Base-by-base conservation (phyloP, 2,113 vertebrate genomes). In the Perca flavescens region DNA sequence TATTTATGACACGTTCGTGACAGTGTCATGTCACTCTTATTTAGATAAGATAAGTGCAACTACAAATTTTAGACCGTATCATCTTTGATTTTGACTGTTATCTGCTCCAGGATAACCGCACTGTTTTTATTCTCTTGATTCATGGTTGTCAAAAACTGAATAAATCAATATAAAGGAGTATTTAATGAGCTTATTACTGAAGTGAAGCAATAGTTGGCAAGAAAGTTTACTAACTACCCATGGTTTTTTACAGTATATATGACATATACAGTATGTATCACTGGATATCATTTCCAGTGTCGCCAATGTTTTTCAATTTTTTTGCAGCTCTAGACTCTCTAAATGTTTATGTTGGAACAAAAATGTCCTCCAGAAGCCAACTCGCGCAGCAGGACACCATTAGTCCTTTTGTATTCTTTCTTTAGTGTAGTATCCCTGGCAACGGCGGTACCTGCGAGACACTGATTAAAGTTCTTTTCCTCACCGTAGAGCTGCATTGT, bases 401-500 rank as follows among this genome's bases (percentile, higher is more conserved):
- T 89, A 93, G 83, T 77, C 82, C 88, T 89, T 91, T 90, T 89
- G 90, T 91, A 73, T 84, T 73, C 79, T 87, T 83, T 91, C 89
- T 93, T 91, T 88, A 76, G 80, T 84, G 68, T 36, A 50, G 90
- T 93, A 77, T 91, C 92, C 89, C 61, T 93, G 91, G 91, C 90
- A 93, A 94, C 89, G 16, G 79, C 88, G 71, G 84, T 85, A 93
- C 90, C 91, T 91, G 86, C 62, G 87, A 94, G 91, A 86, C 86
- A 74, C 80, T 92, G 86, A 93, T 94, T 89, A 88, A 88, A 92
- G 84, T 90, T 87, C 78, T 91, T 87, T 86, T 84, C 65, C 47
- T 64, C 83, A 49, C 66, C 85, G 79, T 75, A 75, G 84, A 62
- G 73, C 66, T 64, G 80, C 68, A 84, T 86, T 88, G 85, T 88